A percentile compares a stretch with the other conserved stretches of the same genome.
Conservation (phyloP, 1,140 invertebrate genomes). For the Doryteuthis pealeii region DNA sequence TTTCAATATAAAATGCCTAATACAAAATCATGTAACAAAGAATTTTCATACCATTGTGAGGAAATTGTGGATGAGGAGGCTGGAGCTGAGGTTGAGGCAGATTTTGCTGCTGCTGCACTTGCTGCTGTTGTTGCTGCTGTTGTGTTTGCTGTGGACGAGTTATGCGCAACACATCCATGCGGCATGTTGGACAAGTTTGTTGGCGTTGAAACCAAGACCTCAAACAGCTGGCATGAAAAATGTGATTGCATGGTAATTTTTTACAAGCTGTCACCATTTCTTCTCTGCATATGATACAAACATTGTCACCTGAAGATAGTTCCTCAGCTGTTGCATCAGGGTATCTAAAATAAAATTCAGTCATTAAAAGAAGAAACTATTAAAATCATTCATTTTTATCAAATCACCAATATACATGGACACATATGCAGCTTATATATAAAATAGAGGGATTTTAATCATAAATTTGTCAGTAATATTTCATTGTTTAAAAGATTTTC, state of each 20-base stretch:
- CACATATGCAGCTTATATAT: too few species aligned
- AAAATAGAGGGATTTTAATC: too few species aligned
- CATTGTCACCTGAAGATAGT: slow-evolving; percentile 90
- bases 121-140: slow-evolving; percentile 27
- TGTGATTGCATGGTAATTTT: slow-evolving; percentile 98
- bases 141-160: slow-evolving; percentile 35
- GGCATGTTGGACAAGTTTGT: slow-evolving; percentile 98
- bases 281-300: slow-evolving; percentile 98
- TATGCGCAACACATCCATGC: slow-evolving; percentile 86
- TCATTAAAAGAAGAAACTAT: background rate
- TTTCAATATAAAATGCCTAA: too few species aligned
- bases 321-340: slow-evolving; percentile 95
- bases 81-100: slow-evolving; percentile 23
- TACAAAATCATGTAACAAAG: too few species aligned
- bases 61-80: slow-evolving; percentile 26
- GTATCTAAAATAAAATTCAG: slow-evolving; percentile 62
- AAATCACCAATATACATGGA: too few species aligned
- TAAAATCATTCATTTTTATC: background rate
- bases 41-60: slow-evolving; percentile 33
- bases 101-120: slow-evolving; percentile 23
- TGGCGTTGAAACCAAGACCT: slow-evolving; percentile 99
- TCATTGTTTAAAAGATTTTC: too few species aligned
- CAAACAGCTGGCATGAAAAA: slow-evolving; percentile 98
- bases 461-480: too few species aligned
- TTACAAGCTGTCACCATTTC: slow-evolving; percentile 80